Evolutionary conservation across 2,888 invertebrate genomes (phyloP).

Genomic region (Alcis repandata): DNA sequence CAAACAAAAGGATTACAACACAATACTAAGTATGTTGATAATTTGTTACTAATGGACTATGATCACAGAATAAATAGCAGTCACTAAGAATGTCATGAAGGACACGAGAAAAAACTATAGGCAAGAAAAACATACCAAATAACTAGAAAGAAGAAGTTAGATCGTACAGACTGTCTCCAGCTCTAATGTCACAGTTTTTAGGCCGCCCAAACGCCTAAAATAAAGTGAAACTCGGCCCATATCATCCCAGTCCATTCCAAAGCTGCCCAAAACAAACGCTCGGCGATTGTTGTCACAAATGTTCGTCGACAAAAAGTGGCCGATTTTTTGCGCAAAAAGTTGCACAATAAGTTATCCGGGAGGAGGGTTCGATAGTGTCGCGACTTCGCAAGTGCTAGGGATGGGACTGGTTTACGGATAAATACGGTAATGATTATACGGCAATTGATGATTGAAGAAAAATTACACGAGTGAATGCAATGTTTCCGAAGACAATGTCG

Average conservation of each 20-base stretch:
- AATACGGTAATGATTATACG: not conserved
- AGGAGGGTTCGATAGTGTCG: conserved; percentile 55
- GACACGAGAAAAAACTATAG: not conserved
- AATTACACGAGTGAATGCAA: too few species aligned
- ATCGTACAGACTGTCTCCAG: too few species aligned
- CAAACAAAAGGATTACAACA: too few species aligned
- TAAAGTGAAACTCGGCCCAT: conserved; percentile 10
- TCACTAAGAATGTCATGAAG: too few species aligned
- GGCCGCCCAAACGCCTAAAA: too few species aligned
- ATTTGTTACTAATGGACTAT: too few species aligned
- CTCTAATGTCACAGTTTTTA: too few species aligned
- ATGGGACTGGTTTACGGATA: conserved; percentile 14
- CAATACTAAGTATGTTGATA: too few species aligned
- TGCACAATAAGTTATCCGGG: conserved; percentile 54
- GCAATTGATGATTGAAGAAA: too few species aligned
- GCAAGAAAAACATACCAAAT: not conserved
- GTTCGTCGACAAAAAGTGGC: conserved; percentile 34
- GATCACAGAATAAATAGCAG: too few species aligned
- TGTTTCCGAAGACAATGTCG: too few species aligned
- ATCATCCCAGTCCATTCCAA: conserved; percentile 22
- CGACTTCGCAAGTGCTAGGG: conserved; percentile 39
- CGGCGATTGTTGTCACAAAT: conserved; percentile 30
- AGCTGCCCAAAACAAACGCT: conserved; percentile 28
- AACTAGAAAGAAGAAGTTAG: conserved; percentile 3
- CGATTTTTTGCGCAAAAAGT: conserved; percentile 41